Base-by-base conservation (phyloP, 2,797 vertebrate species). In the Sebastes minor region DNA sequence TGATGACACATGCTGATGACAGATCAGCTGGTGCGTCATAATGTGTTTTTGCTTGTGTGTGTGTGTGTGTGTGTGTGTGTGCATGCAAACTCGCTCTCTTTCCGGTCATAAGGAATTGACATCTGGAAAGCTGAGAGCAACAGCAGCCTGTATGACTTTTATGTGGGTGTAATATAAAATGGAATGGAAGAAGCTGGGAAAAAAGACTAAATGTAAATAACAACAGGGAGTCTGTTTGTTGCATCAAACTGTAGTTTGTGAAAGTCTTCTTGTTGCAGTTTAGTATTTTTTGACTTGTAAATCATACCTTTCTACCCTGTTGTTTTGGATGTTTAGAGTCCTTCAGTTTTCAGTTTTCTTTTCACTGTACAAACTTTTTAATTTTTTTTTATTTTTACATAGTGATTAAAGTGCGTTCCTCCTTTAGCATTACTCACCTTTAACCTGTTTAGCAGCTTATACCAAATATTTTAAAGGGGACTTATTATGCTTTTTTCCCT, bases 1-100 rank as follows among this genome's bases (percentile, higher is more conserved):
- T 64, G 73, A 78, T 69, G 78, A 87, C 81, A 68, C 71, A 75
- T 16, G 64, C 60, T 69, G 75, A 68, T 23, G 86, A 86, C 78
- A 84, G 86, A 62, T 82, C 78, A 78, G 3, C 53, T 69, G 2
- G 60, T 77, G 74, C 63, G 55, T 74, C 63, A 80, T 76, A 49
- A 81, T 83, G 57, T 69, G 32, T 76, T 76, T 75, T 35, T 53
- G 46, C 25, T 35, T 63, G 11, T 42, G 8, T 73, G 61, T 42
- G 25, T 35, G 5, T 53, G 11, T 27, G 13, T 56, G 32, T 70
- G 11, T 66, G 52, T 67, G 52, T 71, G 27, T 28, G 38, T 46
- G 30, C 5, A 4, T 56, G 35, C 14, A 67, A 33, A 61, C 8
- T 8, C 2, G 3, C 35, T 63, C 27, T 71, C 12, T 13, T 60